Evolutionary conservation across 1,140 invertebrate genomes (phyloP).

Genomic region (Polyergus mexicanus): DNA sequence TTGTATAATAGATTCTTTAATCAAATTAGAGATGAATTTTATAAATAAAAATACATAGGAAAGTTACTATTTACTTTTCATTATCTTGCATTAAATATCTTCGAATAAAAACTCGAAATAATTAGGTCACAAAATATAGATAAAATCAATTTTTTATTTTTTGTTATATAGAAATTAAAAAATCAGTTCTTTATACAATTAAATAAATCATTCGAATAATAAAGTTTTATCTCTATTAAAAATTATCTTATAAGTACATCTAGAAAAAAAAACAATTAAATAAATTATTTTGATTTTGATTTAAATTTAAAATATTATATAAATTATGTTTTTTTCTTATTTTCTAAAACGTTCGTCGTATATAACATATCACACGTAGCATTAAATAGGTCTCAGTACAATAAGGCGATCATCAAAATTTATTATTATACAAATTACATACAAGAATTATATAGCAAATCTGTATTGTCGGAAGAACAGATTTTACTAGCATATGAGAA

Average conservation of each 20-base stretch:
- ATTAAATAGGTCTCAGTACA: not conserved
- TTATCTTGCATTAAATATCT: not conserved
- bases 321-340: not conserved
- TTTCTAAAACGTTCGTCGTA: not conserved
- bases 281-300: not conserved
- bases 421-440: not conserved
- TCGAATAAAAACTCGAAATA: not conserved
- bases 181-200: not conserved
- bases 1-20: not conserved
- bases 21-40: not conserved
- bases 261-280: not conserved
- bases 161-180: not conserved
- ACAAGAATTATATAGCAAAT: not conserved
- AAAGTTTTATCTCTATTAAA: not conserved
- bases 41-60: not conserved
- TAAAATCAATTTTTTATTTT: not conserved
- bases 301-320: constrained; percentile 4
- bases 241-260: not conserved
- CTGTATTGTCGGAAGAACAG: not conserved
- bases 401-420: constrained; percentile 4
- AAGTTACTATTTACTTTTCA: not conserved
- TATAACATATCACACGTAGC: not conserved
- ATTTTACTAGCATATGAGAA: not conserved
- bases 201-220: not conserved
- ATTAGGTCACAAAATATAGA: not conserved